Evolutionary conservation across 2,888 invertebrate species (phyloP).

Genomic region (Drosophila anceps): DNA sequence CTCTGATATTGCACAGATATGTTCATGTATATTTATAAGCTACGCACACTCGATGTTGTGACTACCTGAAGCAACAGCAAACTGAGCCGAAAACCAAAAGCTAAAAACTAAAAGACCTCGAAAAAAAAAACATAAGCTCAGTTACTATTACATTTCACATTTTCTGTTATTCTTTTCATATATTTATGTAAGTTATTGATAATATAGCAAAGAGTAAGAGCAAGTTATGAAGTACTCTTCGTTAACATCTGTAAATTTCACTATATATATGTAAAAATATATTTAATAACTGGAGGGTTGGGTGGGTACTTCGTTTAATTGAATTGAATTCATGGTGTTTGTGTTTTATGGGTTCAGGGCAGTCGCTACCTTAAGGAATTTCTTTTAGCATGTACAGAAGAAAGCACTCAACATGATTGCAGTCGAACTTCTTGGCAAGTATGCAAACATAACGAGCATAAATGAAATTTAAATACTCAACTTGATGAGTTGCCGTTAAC

Average conservation of each 20-base stretch:
- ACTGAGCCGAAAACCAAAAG: constrained; percentile 3
- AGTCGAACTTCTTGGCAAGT: constrained; percentile 37
- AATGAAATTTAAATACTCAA: constrained; percentile 74
- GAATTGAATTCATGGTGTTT: constrained; percentile 61
- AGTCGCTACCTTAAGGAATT: constrained; percentile 39
- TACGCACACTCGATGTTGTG: constrained; percentile 29
- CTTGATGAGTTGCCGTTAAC: constrained; percentile 75
- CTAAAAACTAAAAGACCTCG: constrained; percentile 4
- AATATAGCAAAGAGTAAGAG: not conserved
- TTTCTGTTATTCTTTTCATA: not conserved
- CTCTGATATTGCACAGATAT: constrained; percentile 21
- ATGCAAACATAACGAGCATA: constrained; percentile 62
- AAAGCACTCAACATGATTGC: constrained; percentile 74
- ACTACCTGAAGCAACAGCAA: constrained; percentile 20
- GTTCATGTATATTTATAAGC: constrained; percentile 63
- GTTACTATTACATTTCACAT: constrained; percentile 8
- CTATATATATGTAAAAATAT: constrained; percentile 16
- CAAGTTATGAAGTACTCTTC: not conserved
- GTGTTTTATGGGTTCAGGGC: constrained; percentile 30
- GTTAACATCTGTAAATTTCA: not conserved
- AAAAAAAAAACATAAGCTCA: constrained; percentile 41
- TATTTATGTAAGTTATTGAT: not conserved
- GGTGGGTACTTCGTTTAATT: constrained; percentile 61
- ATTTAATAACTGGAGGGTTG: constrained; percentile 29
- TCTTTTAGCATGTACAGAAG: constrained; percentile 15